Evolutionary conservation across 35 echinoderm and acorn worm genomes (phyloP), one percentile per base, ranked within the genome.

Genomic region (Amphiura filiformis): DNA sequence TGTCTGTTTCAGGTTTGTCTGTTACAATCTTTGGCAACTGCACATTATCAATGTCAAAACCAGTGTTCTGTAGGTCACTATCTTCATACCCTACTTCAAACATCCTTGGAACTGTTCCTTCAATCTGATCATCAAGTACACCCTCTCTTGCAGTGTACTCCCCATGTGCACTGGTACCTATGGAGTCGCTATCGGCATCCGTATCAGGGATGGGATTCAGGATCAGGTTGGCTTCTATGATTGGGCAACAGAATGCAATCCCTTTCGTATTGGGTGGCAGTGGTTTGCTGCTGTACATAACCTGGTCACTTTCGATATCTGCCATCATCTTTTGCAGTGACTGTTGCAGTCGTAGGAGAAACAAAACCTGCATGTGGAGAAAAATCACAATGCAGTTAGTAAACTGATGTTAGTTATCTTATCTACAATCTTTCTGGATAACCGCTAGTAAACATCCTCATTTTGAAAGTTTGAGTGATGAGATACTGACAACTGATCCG

Each of bases 341-440:
- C 64, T 94, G 88, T 44, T 94, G 93, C 9, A 99, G 87, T 80
- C 96, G 81, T 52, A 99, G 90, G 18, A 99, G 76, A 76, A 99
- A 99, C 32, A 99, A 81, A 32, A 85, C 34, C 83, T 85, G 52
- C 17, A 47, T 47, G 52, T n/a, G n/a, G n/a, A n/a, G n/a, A n/a
- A n/a, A n/a, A n/a, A n/a, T n/a, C n/a, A n/a, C n/a, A n/a, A n/a
- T n/a, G n/a, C n/a, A n/a, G n/a, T n/a, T n/a, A n/a, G n/a, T n/a
- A n/a, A n/a, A n/a, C n/a, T n/a, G n/a, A n/a, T n/a, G n/a, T n/a
- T n/a, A n/a, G n/a, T n/a, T n/a, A n/a, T n/a, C n/a, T n/a, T n/a
- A n/a, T n/a, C n/a, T n/a, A n/a, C n/a, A n/a, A n/a, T n/a, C n/a
- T n/a, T n/a, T n/a, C n/a, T n/a, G n/a, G n/a, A n/a, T n/a, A n/a